These are phyloP conservation scores for honey bee (Apis mellifera) DNA, from an alignment of 1,140 invertebrate genomes.

Conservation along the genomic window DNA sequence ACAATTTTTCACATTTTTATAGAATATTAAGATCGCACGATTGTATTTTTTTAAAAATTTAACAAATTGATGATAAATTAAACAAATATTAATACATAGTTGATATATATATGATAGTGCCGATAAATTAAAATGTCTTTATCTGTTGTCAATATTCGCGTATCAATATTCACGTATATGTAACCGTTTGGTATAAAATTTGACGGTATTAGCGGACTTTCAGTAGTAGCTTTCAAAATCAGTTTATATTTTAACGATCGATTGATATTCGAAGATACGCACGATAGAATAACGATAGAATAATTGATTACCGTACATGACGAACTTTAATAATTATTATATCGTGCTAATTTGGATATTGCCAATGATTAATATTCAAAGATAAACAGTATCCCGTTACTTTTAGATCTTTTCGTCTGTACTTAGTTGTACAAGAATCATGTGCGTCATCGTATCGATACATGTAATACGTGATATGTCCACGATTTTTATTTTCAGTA, in stretches of 20 bases:
- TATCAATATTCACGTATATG: background rate
- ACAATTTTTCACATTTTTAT: no score
- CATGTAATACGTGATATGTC: constrained; percentile 3
- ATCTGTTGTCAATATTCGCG: constrained; percentile 20
- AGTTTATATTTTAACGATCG: background rate
- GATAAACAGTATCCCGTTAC: background rate
- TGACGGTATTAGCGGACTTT: background rate
- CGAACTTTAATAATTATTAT: constrained; percentile 24
- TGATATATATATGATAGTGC: background rate
- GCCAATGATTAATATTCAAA: background rate
- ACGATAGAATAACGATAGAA: no score
- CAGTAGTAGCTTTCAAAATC: no score
- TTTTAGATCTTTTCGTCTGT: background rate
- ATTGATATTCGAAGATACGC: background rate
- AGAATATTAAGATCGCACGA: no score
- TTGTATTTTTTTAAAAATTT: background rate
- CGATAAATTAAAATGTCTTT: background rate
- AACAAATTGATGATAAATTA: background rate
- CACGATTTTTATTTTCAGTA: constrained; percentile 57
- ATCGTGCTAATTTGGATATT: background rate
- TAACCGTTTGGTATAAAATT: background rate
- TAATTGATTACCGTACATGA: background rate
- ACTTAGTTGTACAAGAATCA: background rate
- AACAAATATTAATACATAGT: background rate
- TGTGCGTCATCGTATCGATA: background rate